Base-by-base conservation (phyloP, 2,797 vertebrate genomes). In the Chloroceryle amazona region DNA sequence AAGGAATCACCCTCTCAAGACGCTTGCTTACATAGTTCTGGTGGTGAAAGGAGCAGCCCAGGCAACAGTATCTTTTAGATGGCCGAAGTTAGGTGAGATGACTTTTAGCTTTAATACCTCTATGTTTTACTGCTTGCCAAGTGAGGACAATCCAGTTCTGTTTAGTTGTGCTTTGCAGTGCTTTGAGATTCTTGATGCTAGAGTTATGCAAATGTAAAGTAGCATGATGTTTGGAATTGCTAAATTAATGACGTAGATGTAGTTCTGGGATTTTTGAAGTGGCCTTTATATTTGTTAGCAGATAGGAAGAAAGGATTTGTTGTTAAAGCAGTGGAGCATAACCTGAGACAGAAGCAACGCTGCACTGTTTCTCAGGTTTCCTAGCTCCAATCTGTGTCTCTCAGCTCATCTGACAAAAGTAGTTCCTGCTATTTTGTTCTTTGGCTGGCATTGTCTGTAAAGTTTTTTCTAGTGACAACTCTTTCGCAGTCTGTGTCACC, bases 241-340 rank as follows among this genome's bases (percentile, higher is more conserved):
- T 68, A 61, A 73, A 8, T 90, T 96, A 92, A 92, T 71, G 31
- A n/a, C 33, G 74, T 41, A 57, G 74, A 75, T 91, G 84, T 84
- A 78, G 87, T 92, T 81, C 20, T 72, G 57, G 20, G 26, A 39
- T 55, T 94, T 51, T 90, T 86, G 54, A 47, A 65, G 47, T 49
- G 33, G 23, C 9, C n/a, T 95, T 85, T 85, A 13, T 85, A 51
- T 68, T 87, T 80, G 73, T 89, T 81, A 88, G 35, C 22, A 62
- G 65, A 81, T 26, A 92, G 41, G 51, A 86, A 78, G 62, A 33
- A 76, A 80, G 44, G 14, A 41, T 90, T 92, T 76, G n/a, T 92
- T 82, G 12, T 91, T 95, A 74, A 89, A 90, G 60, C 35, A 84
- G 35, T 67, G 47, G 39, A 80, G 25, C 57, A 33, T 90, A 66